Evolutionary conservation across 2,888 invertebrate genomes (phyloP).

Genomic region (Halictus quadricinctus): DNA sequence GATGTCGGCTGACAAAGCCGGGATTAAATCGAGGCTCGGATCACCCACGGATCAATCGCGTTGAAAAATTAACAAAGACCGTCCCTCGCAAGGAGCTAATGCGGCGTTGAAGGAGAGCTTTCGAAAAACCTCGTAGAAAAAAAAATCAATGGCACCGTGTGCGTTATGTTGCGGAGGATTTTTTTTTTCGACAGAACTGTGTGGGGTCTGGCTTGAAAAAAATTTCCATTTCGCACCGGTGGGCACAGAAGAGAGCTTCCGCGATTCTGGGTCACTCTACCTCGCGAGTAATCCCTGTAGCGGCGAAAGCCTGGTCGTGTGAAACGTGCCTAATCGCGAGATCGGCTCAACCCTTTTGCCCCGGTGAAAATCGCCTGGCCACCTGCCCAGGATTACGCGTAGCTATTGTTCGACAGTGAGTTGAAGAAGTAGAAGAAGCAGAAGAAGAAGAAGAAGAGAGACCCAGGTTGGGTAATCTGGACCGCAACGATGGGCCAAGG

Average conservation of each 20-base stretch:
- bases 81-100: not conserved
- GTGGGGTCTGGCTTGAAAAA: constrained; percentile 15
- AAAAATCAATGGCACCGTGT: constrained; percentile 12
- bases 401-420: constrained; percentile 57
- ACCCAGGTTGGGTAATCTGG: constrained; percentile 35
- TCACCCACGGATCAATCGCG: not conserved
- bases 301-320: constrained; percentile 46
- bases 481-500: constrained; percentile 42
- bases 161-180: not conserved
- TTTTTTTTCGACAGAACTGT: not conserved
- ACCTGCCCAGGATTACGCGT: constrained; percentile 68
- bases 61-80: not conserved
- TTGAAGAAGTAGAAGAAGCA: constrained; percentile 23
- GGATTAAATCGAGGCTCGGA: not conserved
- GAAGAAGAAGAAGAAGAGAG: not conserved
- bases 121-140: not conserved
- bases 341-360: constrained; percentile 68
- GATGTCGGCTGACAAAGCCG: not conserved
- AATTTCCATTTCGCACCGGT: constrained; percentile 34
- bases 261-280: constrained; percentile 55
- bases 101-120: not conserved
- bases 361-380: constrained; percentile 55
- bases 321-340: constrained; percentile 69
- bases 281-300: constrained; percentile 41
- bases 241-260: constrained; percentile 25